These are phyloP conservation scores for Squalus acanthias DNA, from an alignment of 2,797 vertebrate genomes.

Conservation along the genomic window DNA sequence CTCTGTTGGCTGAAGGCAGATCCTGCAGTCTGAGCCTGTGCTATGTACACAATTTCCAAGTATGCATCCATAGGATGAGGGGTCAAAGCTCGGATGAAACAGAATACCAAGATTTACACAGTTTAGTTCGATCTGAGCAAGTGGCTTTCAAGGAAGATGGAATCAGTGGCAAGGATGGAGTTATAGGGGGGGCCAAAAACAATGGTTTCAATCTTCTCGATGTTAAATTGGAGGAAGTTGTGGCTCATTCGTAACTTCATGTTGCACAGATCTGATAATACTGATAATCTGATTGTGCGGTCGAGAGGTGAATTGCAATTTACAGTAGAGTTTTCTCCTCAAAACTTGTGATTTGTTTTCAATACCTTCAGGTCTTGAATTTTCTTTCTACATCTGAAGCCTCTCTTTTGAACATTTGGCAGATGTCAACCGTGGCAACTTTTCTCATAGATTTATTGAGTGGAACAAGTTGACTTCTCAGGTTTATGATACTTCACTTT, in stretches of 20 bases:
- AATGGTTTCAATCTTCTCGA: not conserved
- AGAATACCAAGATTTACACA: not conserved
- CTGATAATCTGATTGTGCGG: no score
- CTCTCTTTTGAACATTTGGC: not conserved
- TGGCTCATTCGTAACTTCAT: not conserved
- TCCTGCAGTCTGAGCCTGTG: not conserved
- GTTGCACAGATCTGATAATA: not conserved
- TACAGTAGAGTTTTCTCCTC: not conserved
- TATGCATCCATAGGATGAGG: not conserved
- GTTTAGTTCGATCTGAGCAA: not conserved
- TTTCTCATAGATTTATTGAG: not conserved
- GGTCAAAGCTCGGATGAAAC: no score
- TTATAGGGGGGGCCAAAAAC: not conserved
- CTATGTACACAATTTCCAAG: not conserved
- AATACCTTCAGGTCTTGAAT: not conserved
- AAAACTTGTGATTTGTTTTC: not conserved
- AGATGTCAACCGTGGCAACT: not conserved
- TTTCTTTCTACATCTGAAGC: not conserved
- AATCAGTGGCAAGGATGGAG: not conserved
- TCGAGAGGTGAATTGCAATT: no score
- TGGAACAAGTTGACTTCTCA: not conserved
- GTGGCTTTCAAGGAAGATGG: not conserved
- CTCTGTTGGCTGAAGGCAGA: not conserved
- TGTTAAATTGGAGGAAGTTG: not conserved
- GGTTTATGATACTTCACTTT: no score